A percentile compares a stretch with the other conserved stretches of the same genome.
Conservation (phyloP, 1,140 invertebrate species). For the Armadillidium nasatum region DNA sequence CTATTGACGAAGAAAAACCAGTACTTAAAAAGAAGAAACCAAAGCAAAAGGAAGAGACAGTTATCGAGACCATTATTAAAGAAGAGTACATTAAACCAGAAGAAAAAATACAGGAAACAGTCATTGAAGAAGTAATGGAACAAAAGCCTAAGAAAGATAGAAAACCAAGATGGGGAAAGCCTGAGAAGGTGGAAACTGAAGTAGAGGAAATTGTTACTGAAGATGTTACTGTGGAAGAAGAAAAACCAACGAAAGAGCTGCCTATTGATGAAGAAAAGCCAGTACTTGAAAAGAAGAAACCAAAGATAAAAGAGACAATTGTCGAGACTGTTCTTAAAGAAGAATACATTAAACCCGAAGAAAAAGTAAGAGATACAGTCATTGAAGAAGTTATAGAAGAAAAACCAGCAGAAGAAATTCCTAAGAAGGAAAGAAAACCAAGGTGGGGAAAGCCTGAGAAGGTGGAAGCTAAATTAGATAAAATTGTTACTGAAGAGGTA, state of each 20-base stretch:
- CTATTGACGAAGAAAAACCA: background rate
- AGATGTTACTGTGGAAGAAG: too few relatives aligned
- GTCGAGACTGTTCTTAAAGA: too few relatives aligned
- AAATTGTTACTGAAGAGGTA: slow-evolving; percentile 5
- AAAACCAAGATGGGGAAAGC: background rate
- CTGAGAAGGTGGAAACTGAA: background rate
- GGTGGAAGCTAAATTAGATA: background rate
- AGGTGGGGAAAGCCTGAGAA: background rate
- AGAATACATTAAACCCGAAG: background rate
- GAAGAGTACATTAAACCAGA: background rate
- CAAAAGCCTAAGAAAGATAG: background rate
- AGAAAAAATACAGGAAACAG: background rate
- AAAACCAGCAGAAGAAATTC: background rate
- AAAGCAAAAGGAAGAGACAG: background rate
- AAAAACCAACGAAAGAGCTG: too few relatives aligned
- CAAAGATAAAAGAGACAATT: background rate
- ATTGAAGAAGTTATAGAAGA: background rate
- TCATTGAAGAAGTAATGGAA: background rate
- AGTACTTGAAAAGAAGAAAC: too few relatives aligned
- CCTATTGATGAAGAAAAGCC: too few relatives aligned
- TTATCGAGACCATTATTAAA: background rate
- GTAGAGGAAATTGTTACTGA: too few relatives aligned
- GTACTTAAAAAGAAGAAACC: background rate
- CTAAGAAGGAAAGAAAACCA: background rate
- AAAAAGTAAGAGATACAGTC: background rate